Evolutionary conservation across 2,797 vertebrate genomes (phyloP).

Genomic region (Aphelocoma californica): DNA sequence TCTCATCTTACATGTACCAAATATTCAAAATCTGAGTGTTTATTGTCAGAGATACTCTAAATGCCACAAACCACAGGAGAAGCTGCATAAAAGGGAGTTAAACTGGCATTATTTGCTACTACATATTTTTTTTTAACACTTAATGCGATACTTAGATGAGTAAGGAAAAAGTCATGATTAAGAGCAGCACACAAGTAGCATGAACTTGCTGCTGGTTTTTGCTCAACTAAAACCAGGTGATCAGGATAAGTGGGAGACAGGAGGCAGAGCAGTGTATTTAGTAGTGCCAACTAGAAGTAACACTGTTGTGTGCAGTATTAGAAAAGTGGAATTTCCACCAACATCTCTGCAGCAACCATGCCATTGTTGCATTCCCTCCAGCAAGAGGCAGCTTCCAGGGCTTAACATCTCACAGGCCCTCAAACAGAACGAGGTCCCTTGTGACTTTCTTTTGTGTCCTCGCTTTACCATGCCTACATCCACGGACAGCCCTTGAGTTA

Average conservation of each 20-base stretch:
- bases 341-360: neutral
- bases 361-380: neutral
- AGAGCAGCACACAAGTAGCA: neutral
- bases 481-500: neutral
- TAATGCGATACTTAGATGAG: neutral
- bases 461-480: neutral
- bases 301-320: neutral
- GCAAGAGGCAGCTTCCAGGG: neutral
- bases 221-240: neutral
- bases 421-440: neutral
- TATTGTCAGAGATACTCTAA: neutral
- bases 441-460: neutral
- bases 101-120: neutral
- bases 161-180: neutral
- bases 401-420: neutral
- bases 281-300: neutral
- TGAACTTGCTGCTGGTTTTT: neutral
- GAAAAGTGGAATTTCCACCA: neutral
- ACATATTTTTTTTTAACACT: neutral
- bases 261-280: neutral
- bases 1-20: accelerated
- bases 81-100: neutral
- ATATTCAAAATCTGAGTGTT: neutral
- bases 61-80: neutral
- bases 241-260: neutral